These are phyloP conservation scores for Parazoanthus darwini DNA, from an alignment of 92 coral and sea anemone species.

Conservation along the genomic window DNA sequence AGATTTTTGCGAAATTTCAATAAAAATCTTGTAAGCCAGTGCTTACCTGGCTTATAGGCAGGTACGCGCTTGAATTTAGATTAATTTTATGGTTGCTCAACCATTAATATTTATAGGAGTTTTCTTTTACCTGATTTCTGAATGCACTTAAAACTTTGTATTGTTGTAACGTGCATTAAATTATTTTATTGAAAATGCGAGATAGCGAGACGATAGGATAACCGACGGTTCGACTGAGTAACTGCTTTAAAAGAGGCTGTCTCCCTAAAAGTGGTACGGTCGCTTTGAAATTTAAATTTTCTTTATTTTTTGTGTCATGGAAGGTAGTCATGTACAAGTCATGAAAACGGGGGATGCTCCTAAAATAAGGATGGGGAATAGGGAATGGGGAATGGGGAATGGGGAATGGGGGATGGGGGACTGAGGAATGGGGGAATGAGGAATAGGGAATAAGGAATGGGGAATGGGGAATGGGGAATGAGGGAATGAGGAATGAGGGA, in stretches of 20 bases:
- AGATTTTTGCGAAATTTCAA: slow-evolving; percentile 14
- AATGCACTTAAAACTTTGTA: slow-evolving; percentile 22
- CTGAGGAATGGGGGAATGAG: background rate
- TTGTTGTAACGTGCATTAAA: slow-evolving; percentile 28
- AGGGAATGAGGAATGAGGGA: no score
- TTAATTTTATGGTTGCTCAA: slow-evolving; percentile 22
- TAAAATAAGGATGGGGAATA: slow-evolving; percentile 1
- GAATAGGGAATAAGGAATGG: background rate
- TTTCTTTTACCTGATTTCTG: slow-evolving; percentile 25
- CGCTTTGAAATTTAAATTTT: slow-evolving; percentile 19
- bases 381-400: slow-evolving; percentile 10
- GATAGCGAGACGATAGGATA: slow-evolving; percentile 30
- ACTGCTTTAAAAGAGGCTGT: slow-evolving; percentile 16
- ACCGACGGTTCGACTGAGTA: slow-evolving; percentile 25
- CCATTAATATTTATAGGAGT: slow-evolving; percentile 7
- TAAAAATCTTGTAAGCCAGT: slow-evolving; percentile 23
- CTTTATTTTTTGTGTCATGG: slow-evolving; percentile 15
- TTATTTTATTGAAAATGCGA: slow-evolving; percentile 26
- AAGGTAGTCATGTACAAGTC: slow-evolving; percentile 20
- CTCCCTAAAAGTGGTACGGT: slow-evolving; percentile 25
- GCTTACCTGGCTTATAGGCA: slow-evolving; percentile 30
- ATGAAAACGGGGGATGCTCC: background rate
- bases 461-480: no score
- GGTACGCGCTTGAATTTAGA: slow-evolving; percentile 25
- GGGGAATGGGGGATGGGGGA: background rate